Percentiles rank a stretch among this genome's conserved stretches.
Evolutionary conservation across 2,797 vertebrate species (phyloP).

Genomic region (Echeneis naucrates): DNA sequence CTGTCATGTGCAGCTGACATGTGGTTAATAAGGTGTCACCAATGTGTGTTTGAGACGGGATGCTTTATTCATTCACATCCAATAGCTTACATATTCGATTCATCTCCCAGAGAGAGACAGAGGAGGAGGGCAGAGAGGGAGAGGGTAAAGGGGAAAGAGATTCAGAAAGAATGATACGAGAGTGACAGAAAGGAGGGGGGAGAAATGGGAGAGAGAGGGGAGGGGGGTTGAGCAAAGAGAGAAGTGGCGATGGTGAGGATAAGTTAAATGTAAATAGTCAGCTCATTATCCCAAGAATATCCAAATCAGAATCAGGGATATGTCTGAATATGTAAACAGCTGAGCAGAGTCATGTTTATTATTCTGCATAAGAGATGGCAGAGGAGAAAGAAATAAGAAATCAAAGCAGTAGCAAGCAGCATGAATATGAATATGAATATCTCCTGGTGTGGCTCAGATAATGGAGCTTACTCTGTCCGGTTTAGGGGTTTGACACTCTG

Average conservation of each 20-base stretch:
- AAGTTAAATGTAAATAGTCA: constrained; percentile 76
- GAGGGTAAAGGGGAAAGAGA: constrained; percentile 47
- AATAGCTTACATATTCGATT: constrained; percentile 82
- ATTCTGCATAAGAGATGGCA: constrained; percentile 71
- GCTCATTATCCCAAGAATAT: constrained; percentile 79
- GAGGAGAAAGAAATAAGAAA: constrained; percentile 63
- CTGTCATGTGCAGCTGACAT: constrained; percentile 83
- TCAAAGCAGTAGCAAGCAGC: constrained; percentile 57
- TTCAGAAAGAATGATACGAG: constrained; percentile 52
- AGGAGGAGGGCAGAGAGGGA: constrained; percentile 17
- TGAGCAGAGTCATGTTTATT: constrained; percentile 71
- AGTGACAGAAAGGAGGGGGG: constrained; percentile 52
- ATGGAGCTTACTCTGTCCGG: constrained; percentile 40
- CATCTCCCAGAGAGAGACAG: constrained; percentile 69
- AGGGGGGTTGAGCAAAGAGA: constrained; percentile 30
- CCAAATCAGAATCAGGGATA: constrained; percentile 72
- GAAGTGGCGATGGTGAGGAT: constrained; percentile 43
- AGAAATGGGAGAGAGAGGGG: background rate
- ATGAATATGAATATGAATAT: constrained; percentile 74
- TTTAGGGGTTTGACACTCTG: constrained; percentile 19
- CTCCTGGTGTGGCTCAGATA: constrained; percentile 38
- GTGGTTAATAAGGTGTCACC: constrained; percentile 85
- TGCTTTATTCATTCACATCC: constrained; percentile 83
- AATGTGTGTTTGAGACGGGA: constrained; percentile 80
- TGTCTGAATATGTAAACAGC: constrained; percentile 82